Conservation (phyloP, 2,797 vertebrate genomes). For the Varecia variegata region DNA sequence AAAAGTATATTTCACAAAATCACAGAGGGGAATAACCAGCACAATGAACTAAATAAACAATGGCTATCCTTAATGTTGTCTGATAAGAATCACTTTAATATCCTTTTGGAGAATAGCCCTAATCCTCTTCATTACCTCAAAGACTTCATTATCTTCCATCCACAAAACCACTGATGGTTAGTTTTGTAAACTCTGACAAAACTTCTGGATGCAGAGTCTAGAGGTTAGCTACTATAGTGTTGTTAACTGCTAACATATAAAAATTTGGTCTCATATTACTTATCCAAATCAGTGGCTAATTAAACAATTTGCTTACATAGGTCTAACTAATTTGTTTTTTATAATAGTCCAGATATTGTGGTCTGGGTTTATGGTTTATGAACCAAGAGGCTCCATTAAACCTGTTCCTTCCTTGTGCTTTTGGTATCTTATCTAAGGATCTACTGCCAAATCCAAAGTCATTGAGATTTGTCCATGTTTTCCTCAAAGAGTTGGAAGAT, state of each 20-base stretch:
- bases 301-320: conserved; percentile 56
- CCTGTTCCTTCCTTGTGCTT: neutral
- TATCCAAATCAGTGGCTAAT: conserved; percentile 34
- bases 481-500: neutral
- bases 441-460: neutral
- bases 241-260: conserved; percentile 68
- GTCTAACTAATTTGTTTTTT: conserved; percentile 67
- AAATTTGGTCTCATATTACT: conserved; percentile 67
- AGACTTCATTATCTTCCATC: conserved; percentile 48
- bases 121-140: conserved; percentile 8
- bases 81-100: conserved; percentile 41
- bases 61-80: conserved; percentile 56
- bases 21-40: neutral
- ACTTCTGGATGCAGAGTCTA: conserved; percentile 53
- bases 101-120: conserved; percentile 55
- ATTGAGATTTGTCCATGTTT: neutral
- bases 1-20: neutral
- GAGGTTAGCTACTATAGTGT: conserved; percentile 57
- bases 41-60: conserved; percentile 58
- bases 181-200: conserved; percentile 56
- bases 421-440: neutral
- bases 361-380: neutral
- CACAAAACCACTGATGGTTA: conserved; percentile 39
- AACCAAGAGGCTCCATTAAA: neutral
- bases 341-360: neutral